Percentiles rank a stretch among this genome's conserved stretches.
Conservation (phyloP, 2,113 vertebrate genomes). For the Hirundichthys speculiger region DNA sequence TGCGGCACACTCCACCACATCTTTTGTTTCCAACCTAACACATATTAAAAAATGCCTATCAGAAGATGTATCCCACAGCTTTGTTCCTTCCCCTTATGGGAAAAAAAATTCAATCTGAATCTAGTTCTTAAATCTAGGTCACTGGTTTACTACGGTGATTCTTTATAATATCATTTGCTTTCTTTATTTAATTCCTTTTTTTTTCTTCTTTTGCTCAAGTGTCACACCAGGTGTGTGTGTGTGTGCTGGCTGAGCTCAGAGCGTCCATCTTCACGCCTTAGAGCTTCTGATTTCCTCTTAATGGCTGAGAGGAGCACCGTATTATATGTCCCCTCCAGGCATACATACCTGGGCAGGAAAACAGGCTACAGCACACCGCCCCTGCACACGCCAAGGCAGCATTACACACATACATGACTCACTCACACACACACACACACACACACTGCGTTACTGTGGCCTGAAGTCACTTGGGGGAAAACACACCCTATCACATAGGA, state of each 20-base stretch:
- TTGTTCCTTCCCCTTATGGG: too few relatives aligned
- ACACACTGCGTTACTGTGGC: slow-evolving; percentile 66
- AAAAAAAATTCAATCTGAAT: too few relatives aligned
- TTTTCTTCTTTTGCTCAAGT: too few relatives aligned
- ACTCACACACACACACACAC: slow-evolving; percentile 44
- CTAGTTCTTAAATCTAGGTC: too few relatives aligned
- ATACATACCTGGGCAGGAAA: slow-evolving; percentile 80
- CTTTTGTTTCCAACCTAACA: too few relatives aligned
- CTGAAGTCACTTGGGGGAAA: slow-evolving; percentile 70
- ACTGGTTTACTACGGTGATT: too few relatives aligned
- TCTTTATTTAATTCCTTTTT: too few relatives aligned
- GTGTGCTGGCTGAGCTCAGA: neutral
- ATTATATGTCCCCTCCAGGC: slow-evolving; percentile 74
- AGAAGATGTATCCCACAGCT: too few relatives aligned
- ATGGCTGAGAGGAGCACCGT: slow-evolving; percentile 64
- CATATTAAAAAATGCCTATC: too few relatives aligned
- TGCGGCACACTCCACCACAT: too few relatives aligned
- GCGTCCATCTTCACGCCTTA: slow-evolving; percentile 47
- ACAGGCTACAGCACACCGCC: slow-evolving; percentile 77
- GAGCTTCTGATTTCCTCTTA: slow-evolving; percentile 38
- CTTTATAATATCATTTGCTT: too few relatives aligned
- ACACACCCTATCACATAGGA: slow-evolving; percentile 71
- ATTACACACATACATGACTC: slow-evolving; percentile 20
- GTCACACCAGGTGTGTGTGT: slow-evolving; percentile 10
- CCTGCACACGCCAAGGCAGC: slow-evolving; percentile 75